A percentile compares a stretch with the other conserved stretches of the same genome.
These are phyloP conservation scores for Troides aeacus DNA, from an alignment of 2,888 invertebrate genomes.

Conservation along the genomic window DNA sequence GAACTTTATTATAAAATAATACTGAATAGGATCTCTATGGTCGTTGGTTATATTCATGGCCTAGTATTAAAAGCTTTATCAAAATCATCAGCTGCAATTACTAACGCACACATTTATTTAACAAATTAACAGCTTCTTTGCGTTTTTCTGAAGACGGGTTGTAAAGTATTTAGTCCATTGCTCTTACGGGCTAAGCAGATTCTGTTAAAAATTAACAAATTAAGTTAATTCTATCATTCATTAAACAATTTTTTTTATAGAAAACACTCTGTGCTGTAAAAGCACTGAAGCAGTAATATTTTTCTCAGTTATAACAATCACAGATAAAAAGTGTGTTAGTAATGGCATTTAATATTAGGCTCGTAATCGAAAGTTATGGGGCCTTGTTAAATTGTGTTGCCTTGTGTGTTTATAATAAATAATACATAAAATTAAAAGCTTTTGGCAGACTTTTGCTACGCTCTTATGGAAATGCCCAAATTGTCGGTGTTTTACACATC, in stretches of 20 bases:
- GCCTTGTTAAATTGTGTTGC: neutral
- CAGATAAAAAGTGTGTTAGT: neutral
- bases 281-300: no score
- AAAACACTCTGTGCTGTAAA: no score
- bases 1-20: constrained; percentile 41
- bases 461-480: no score
- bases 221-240: no score
- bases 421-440: no score
- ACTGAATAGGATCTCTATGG: constrained; percentile 48
- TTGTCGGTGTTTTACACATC: neutral
- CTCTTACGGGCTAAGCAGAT: neutral
- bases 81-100: constrained; percentile 45
- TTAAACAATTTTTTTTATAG: no score
- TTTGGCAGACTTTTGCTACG: no score
- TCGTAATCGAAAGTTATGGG: neutral
- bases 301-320: neutral
- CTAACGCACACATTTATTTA: constrained; percentile 49
- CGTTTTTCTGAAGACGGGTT: neutral
- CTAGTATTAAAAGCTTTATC: constrained; percentile 19
- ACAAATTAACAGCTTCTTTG: neutral
- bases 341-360: neutral
- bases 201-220: neutral
- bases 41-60: constrained; percentile 42
- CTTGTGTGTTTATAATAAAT: no score
- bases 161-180: neutral